Evolutionary conservation across 2,888 invertebrate genomes (phyloP).

Genomic region (Drosophila conformis): DNA sequence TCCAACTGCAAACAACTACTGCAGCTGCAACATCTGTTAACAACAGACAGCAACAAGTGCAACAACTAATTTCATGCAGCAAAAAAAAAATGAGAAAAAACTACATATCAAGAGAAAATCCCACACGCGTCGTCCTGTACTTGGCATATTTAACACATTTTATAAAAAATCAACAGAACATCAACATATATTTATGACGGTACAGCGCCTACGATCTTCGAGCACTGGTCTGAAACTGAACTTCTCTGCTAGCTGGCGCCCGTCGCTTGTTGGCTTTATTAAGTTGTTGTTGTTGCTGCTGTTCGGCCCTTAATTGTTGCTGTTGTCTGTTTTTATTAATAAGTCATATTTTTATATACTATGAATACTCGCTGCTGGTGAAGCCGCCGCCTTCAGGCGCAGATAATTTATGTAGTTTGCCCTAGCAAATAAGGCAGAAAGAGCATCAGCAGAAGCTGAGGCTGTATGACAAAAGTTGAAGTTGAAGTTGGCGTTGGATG

Average conservation of each 20-base stretch:
- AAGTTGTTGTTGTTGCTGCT: slow-evolving; percentile 65
- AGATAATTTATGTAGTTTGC: slow-evolving; percentile 70
- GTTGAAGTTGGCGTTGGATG: slow-evolving; percentile 31
- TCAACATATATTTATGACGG: slow-evolving; percentile 68
- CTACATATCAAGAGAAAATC: slow-evolving; percentile 43
- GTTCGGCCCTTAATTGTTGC: slow-evolving; percentile 48
- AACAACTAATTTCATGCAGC: slow-evolving; percentile 43
- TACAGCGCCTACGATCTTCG: slow-evolving; percentile 33
- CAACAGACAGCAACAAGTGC: slow-evolving; percentile 47
- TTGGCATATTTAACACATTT: slow-evolving; percentile 80
- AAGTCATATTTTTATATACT: slow-evolving; percentile 77
- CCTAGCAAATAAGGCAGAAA: slow-evolving; percentile 27
- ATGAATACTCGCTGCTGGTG: slow-evolving; percentile 35
- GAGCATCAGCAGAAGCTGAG: slow-evolving; percentile 18
- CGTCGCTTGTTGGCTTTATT: slow-evolving; percentile 71
- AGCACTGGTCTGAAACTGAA: slow-evolving; percentile 33
- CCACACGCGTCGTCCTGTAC: slow-evolving; percentile 75
- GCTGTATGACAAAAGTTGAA: slow-evolving; percentile 73
- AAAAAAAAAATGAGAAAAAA: neutral
- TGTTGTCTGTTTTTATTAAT: slow-evolving; percentile 78
- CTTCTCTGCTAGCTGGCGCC: slow-evolving; percentile 57
- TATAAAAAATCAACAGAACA: slow-evolving; percentile 79
- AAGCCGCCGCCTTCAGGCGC: slow-evolving; percentile 37
- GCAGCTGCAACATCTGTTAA: slow-evolving; percentile 34
- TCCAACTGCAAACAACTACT: neutral